A percentile compares a stretch with the other conserved stretches of the same genome.
Conservation (phyloP, 1,140 invertebrate species). For the Tetragnatha versicolor region DNA sequence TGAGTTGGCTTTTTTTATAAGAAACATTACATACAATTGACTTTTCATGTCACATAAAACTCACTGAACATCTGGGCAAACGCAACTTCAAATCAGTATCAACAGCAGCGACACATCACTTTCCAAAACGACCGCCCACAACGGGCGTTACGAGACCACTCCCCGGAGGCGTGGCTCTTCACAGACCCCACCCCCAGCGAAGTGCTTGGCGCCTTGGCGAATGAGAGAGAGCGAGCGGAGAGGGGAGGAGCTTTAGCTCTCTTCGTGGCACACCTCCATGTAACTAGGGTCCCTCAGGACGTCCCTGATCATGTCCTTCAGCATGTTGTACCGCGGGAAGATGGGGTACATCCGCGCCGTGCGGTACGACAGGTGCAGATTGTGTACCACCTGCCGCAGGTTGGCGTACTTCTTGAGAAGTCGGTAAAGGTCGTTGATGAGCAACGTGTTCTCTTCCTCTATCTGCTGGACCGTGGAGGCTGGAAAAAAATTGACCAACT, state of each 20-base stretch:
- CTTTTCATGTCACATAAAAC: too few species aligned
- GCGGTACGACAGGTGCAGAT: slow-evolving; percentile 85
- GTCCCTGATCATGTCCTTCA: slow-evolving; percentile 95
- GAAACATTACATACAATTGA: too few species aligned
- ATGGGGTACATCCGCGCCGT: slow-evolving; percentile 90
- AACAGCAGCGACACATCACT: too few species aligned
- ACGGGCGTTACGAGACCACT: too few species aligned
- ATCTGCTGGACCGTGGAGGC: slow-evolving; percentile 79
- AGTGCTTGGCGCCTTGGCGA: slow-evolving; percentile 1
- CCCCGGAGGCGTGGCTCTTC: too few species aligned
- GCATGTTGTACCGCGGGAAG: slow-evolving; percentile 89
- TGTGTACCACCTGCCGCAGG: slow-evolving; percentile 83
- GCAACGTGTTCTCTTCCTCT: slow-evolving; percentile 89
- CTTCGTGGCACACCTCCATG: slow-evolving; percentile 92
- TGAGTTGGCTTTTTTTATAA: too few species aligned
- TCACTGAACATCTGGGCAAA: too few species aligned
- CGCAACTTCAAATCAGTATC: too few species aligned
- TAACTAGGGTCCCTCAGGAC: slow-evolving; percentile 92
- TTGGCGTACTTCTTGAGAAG: slow-evolving; percentile 90
- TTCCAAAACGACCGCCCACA: too few species aligned
- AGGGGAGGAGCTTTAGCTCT: slow-evolving; percentile 41
- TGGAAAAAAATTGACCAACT: slow-evolving; percentile 16
- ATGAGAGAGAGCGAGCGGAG: slow-evolving; percentile 25
- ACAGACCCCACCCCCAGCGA: not conserved
- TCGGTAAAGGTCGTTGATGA: slow-evolving; percentile 91